These are phyloP conservation scores for Protobothrops mucrosquamatus DNA, from an alignment of 2,113 vertebrate species.

Conservation along the genomic window DNA sequence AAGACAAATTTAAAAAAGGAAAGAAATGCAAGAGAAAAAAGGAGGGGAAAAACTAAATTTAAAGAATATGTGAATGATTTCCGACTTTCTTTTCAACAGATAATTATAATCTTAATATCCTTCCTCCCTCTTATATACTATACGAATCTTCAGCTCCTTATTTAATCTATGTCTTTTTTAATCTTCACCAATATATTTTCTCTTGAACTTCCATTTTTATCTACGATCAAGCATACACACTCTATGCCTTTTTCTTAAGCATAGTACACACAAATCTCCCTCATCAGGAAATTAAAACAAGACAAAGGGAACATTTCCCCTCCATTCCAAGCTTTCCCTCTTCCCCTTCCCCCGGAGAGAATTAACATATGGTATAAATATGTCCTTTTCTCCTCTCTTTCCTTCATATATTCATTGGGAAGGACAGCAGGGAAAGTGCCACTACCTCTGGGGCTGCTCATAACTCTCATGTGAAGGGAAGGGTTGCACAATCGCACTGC, in stretches of 20 bases:
- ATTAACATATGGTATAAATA: not conserved
- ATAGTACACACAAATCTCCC: not conserved
- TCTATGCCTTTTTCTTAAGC: not conserved
- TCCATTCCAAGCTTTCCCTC: not conserved
- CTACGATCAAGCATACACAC: not conserved
- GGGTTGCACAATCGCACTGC: not conserved
- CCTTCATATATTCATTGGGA: not conserved
- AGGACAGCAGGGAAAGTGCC: not conserved
- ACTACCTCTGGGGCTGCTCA: not conserved
- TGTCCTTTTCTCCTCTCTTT: not conserved
- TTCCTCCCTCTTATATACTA: not conserved
- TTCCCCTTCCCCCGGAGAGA: not conserved
- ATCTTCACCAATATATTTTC: not conserved
- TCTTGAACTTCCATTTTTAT: not conserved
- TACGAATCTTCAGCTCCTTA: not conserved
- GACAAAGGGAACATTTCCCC: not conserved
- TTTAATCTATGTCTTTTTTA: not conserved
- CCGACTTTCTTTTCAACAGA: not conserved
- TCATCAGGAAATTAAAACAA: not conserved
- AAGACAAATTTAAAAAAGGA: not conserved
- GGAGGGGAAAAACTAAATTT: not conserved
- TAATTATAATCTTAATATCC: not conserved
- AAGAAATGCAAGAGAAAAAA: not conserved
- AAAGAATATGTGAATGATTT: not conserved
- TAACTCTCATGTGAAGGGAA: not conserved